phyloP scores from a whole-genome alignment of 2,888 invertebrate genomes.

The Sphinx pinastri region DNA sequence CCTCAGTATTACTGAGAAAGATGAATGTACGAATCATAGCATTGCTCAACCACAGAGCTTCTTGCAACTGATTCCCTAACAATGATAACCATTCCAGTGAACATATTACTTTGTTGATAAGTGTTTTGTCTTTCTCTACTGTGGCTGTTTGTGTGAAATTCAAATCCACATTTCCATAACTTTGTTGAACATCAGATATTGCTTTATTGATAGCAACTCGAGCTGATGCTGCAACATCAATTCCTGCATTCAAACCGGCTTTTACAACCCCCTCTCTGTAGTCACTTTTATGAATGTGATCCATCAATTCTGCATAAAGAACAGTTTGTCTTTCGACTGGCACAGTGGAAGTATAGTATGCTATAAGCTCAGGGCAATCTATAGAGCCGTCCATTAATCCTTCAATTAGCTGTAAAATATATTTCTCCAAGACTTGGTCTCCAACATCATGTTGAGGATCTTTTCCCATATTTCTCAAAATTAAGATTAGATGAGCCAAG shows the following conservation, averaged over 20 bases:
- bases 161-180: slow-evolving; percentile 78
- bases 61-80: slow-evolving; percentile 89
- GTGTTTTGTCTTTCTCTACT: slow-evolving; percentile 75
- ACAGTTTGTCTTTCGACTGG: slow-evolving; percentile 80
- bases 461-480: slow-evolving; percentile 91
- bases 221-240: slow-evolving; percentile 94
- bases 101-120: slow-evolving; percentile 70
- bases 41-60: slow-evolving; percentile 94
- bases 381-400: slow-evolving; percentile 74
- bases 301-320: slow-evolving; percentile 88
- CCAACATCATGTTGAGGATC: slow-evolving; percentile 88
- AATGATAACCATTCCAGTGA: slow-evolving; percentile 94
- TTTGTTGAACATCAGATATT: slow-evolving; percentile 72
- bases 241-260: slow-evolving; percentile 88
- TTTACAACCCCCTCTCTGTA: slow-evolving; percentile 86
- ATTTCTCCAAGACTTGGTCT: slow-evolving; percentile 90
- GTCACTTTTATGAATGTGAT: slow-evolving; percentile 86
- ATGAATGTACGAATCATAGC: slow-evolving; percentile 93
- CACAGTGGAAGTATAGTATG: slow-evolving; percentile 93
- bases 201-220: slow-evolving; percentile 92
- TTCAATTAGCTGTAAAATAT: slow-evolving; percentile 88
- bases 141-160: slow-evolving; percentile 88
- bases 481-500: slow-evolving; percentile 92
- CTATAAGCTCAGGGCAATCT: slow-evolving; percentile 90
- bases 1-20: slow-evolving; percentile 91